Base-by-base conservation (phyloP, 2,888 invertebrate genomes). In the Polydesmus complanatus region DNA sequence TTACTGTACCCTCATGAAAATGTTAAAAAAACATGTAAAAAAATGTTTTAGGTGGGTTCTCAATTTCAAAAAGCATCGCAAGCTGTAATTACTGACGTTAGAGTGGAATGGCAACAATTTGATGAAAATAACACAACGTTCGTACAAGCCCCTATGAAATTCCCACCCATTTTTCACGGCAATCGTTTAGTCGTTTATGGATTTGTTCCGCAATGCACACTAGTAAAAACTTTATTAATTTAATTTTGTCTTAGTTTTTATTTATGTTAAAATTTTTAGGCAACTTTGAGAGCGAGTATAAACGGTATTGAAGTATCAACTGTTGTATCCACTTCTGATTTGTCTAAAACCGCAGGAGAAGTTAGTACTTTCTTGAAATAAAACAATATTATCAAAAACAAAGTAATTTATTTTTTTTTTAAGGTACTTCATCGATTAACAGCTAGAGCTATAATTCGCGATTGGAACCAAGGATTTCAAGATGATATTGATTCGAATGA, bases 81-180 rank as follows among this genome's bases (percentile, higher is more conserved):
- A 27, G 57, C 62, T 18, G 62, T 60, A 8, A 21, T 64, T n/a
- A 60, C 56, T 5, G 60, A 64, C 27, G 52, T 64, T 22, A 8
- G n/a, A 1, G 62, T 64, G 14, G 62, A 64, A 47, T 64, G 64
- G 64, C 62, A 62, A 27, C 60, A 60, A 19, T 61, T 62, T 18
- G 56, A 64, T 27, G 56, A 63, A 19, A 54, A 58, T 22, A 19
- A 48, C 3, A n/a, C 18, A 37, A 26, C 25, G 5, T 48, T 50
- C 18, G 26, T 63, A 11, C 64, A 64, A 58, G 62, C 62, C 14
- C 64, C 64, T 5, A 22, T 47, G n/a, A 47, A 53, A 18, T 27
- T 62, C 3, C 25, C 27, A 11, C 23, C 64, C 18, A 48, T 64
- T 37, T 64, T 64, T 27, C 56, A 55, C 50, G 64, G 64, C 21